A percentile compares a stretch with the other conserved stretches of the same genome.
Evolutionary conservation across 2,113 vertebrate species (phyloP).

Genomic region (Ameiurus melas): DNA sequence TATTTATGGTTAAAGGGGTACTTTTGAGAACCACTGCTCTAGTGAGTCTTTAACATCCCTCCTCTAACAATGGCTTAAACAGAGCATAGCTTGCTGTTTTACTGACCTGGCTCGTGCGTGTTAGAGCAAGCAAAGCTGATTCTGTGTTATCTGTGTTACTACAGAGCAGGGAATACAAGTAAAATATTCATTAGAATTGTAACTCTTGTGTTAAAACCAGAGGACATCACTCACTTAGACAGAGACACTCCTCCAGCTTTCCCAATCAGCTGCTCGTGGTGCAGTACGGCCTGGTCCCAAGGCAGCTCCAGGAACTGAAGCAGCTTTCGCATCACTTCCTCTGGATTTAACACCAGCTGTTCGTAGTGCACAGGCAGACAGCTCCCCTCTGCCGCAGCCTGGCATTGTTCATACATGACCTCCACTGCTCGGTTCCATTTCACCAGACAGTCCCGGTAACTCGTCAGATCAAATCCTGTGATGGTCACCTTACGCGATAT

Average conservation of each 20-base stretch:
- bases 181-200: not conserved
- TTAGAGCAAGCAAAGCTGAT: not conserved
- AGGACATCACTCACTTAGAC: constrained; percentile 86
- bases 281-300: constrained; percentile 89
- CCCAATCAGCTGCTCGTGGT: constrained; percentile 94
- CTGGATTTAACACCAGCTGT: constrained; percentile 90
- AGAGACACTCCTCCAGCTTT: constrained; percentile 96
- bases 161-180: not conserved
- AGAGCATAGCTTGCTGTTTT: not conserved
- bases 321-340: constrained; percentile 89
- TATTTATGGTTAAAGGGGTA: not conserved
- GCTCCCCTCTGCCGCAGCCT: constrained; percentile 79
- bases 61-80: not conserved
- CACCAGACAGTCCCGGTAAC: constrained; percentile 93
- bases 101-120: not conserved
- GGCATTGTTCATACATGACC: constrained; percentile 95
- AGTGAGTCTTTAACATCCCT: not conserved
- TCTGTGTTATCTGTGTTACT: not conserved
- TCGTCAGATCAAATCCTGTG: constrained; percentile 92
- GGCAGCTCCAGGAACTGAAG: constrained; percentile 89
- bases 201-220: not conserved
- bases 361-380: constrained; percentile 92
- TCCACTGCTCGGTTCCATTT: constrained; percentile 98
- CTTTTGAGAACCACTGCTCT: not conserved
- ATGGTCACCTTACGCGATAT: constrained; percentile 97